Base-by-base conservation (phyloP, 2,888 invertebrate genomes). In the Anarsia innoxiella region DNA sequence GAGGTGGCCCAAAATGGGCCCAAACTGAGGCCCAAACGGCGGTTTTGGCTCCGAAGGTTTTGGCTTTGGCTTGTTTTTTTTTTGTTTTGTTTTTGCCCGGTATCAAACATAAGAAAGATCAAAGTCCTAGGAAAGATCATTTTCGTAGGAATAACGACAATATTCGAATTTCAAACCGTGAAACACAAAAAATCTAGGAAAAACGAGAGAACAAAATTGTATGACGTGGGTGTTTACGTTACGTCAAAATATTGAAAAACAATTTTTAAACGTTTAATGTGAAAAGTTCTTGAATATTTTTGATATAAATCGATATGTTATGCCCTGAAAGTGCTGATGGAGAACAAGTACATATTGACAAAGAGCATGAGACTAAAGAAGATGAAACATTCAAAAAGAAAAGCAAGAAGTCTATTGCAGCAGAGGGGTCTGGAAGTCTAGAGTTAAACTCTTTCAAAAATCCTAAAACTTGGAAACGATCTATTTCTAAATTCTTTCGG, bases 401-500 rank as follows among this genome's bases (percentile, higher is more conserved):
- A 44, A 71, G 64, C 46, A 71, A 66, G 46, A n/a, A n/a, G n/a
- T n/a, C n/a, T n/a, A 44, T 64, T 34, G 60, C 66, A 13, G 51
- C 51, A 25, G 77, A 76, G 54, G 76, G 69, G 30, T 53, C 64
- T 34, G 59, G 58, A 41, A 64, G 53, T 49, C 41, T 70, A 46
- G 82, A 80, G 49, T 51, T 79, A 44, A 62, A 60, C 48, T 69
- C 78, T 12, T 79, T 59, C 33, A 83, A 67, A 64, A 67, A 66
- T 51, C 69, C 73, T 9, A 83, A 72, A 48, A 76, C 69, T 34
- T 84, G 83, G 84, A 84, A 79, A 51, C 83, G 80, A 48, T 80
- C 84, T 23, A 66, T 84, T 35, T 60, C 80, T 2, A 79, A 73
- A 51, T 83, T 84, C 53, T 84, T 84, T 58, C 70, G 80, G 29